Evolutionary conservation across 2,113 vertebrate species (phyloP).

Genomic region (Cavia porcellus): DNA sequence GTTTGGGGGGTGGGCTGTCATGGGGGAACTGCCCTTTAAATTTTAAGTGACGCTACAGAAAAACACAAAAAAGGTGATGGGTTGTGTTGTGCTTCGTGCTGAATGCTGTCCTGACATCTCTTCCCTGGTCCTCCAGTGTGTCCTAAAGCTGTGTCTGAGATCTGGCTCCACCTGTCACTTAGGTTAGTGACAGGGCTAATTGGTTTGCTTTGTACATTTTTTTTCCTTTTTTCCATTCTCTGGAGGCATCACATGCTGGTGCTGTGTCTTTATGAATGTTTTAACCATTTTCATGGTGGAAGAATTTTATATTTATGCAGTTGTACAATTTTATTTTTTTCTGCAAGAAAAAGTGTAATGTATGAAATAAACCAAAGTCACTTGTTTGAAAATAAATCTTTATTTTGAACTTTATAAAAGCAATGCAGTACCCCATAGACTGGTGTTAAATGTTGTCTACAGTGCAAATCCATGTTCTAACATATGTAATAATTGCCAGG

Average conservation of each 20-base stretch:
- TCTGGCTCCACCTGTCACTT: conserved; percentile 87
- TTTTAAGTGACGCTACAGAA: conserved; percentile 81
- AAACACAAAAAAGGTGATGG: conserved; percentile 80
- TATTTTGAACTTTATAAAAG: conserved; percentile 96
- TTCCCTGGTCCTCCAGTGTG: conserved; percentile 82
- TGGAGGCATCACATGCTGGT: conserved; percentile 96
- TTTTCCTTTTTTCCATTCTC: conserved; percentile 91
- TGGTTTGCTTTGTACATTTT: conserved; percentile 89
- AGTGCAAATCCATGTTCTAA: conserved; percentile 96
- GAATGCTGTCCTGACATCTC: conserved; percentile 88
- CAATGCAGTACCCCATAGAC: conserved; percentile 96
- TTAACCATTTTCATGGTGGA: conserved; percentile 99
- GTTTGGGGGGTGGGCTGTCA: conserved; percentile 80
- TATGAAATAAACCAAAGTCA: conserved; percentile 99
- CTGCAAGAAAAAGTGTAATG: conserved; percentile 97
- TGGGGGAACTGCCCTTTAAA: conserved; percentile 86
- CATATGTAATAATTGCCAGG: conserved; percentile 94
- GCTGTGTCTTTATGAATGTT: conserved; percentile 99
- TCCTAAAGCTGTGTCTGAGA: conserved; percentile 89
- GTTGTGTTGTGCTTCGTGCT: conserved; percentile 85
- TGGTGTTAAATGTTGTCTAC: conserved; percentile 95
- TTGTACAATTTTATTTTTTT: conserved; percentile 99
- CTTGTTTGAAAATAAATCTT: conserved; percentile 96
- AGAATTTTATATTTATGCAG: conserved; percentile 99
- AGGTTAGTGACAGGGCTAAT: conserved; percentile 86